Base-by-base conservation (phyloP, 1,140 invertebrate species). In the Drosophila grimshawi region DNA sequence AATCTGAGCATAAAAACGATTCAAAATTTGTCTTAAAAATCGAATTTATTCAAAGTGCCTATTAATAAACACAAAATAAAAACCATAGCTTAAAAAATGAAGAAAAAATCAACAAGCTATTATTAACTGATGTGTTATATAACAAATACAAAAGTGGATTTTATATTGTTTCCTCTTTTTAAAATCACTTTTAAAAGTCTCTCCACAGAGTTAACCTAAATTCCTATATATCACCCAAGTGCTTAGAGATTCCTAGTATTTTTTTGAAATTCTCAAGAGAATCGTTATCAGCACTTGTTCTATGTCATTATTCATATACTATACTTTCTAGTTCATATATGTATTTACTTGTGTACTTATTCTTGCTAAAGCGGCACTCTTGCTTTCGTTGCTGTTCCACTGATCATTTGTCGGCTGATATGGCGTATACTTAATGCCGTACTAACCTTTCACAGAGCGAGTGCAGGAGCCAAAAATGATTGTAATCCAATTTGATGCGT, bases 391-490 rank as follows among this genome's bases (percentile, higher is more conserved):
- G 53, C 65, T 37, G 43, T 11, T 41, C 63, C 72, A 76, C 67
- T 63, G 49, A 62, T 61, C 80, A 74, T 69, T 56, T 65, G 46
- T 41, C 46, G 46, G 8, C 48, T 5, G 51, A 62, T 62, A 60
- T 55, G 74, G 65, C 81, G 81, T 78, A 85, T 85, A 86, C 81
- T 67, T 73, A 67, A 77, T 82, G 35, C 43, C 5, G 43, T 80
- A 88, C 85, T 85, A 89, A 89, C 85, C 85, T 89, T 89, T 89
- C 85, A 72, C 75, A 79, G 78, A 89, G 86, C 53, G 85, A 85
- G 43, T 90, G 71, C 73, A 80, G 77, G 70, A 85, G 65, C 86
- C 86, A 86, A 78, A 81, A 85, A 27, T 90, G 76, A 69, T 81
- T 81, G 76, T 89, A 89, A 89, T 89, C 85, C 85, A 89, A 90